A percentile compares a stretch with the other conserved stretches of the same genome.
These are phyloP conservation scores for Brachionus asplanchnoidis DNA, from an alignment of 1,140 invertebrate genomes.

Conservation along the genomic window DNA sequence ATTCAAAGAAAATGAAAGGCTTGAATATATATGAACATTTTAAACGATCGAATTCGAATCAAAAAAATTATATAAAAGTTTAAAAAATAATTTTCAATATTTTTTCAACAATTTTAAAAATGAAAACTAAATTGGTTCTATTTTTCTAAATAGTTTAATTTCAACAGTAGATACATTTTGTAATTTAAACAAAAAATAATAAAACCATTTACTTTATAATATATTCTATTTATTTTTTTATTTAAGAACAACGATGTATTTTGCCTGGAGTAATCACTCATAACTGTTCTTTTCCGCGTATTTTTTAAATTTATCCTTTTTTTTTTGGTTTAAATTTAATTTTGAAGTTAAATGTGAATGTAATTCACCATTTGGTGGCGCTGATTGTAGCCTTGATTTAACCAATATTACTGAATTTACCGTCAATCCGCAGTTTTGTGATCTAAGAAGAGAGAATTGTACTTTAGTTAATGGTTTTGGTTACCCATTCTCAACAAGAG, in stretches of 20 bases:
- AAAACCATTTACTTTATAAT: too few relatives aligned
- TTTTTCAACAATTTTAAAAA: too few relatives aligned
- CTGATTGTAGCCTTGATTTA: conserved; percentile 32
- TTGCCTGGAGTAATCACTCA: not conserved
- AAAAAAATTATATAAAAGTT: too few relatives aligned
- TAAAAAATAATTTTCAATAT: too few relatives aligned
- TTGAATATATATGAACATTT: too few relatives aligned
- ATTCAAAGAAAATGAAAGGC: too few relatives aligned
- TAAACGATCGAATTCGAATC: too few relatives aligned
- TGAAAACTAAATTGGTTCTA: too few relatives aligned
- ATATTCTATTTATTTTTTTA: not conserved
- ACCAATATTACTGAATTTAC: not conserved
- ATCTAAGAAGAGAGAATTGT: conserved; percentile 22
- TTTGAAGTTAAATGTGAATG: conserved; percentile 7
- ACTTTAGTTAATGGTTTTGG: conserved; percentile 18
- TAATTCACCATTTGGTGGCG: not conserved
- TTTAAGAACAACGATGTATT: not conserved
- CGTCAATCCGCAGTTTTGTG: not conserved
- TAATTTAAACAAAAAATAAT: too few relatives aligned
- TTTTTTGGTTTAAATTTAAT: not conserved
- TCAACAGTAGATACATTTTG: too few relatives aligned
- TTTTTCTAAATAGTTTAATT: too few relatives aligned
- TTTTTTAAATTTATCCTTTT: not conserved
- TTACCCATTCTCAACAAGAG: not conserved
- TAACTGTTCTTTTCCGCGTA: not conserved